Percentiles rank a stretch among this genome's conserved stretches.
These are phyloP conservation scores for Dryobota labecula DNA, from an alignment of 2,888 invertebrate species.

Conservation along the genomic window DNA sequence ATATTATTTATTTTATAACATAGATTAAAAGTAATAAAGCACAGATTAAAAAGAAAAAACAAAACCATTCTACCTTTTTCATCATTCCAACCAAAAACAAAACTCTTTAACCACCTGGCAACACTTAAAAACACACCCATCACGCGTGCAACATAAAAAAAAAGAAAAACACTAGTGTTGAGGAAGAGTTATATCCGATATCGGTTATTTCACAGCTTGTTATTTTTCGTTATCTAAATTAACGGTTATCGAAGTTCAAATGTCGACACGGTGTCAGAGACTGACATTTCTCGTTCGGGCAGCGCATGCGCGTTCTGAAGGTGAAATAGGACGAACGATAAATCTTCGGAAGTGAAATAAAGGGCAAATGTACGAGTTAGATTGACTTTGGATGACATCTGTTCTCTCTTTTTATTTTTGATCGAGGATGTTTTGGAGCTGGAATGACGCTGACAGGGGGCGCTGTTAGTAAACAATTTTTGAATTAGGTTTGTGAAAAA, in stretches of 20 bases:
- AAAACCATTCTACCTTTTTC: slow-evolving; percentile 38
- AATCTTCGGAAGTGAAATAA: slow-evolving; percentile 75
- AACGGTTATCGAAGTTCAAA: slow-evolving; percentile 73
- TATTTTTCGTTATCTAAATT: slow-evolving; percentile 61
- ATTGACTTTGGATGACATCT: slow-evolving; percentile 60
- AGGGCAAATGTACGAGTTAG: slow-evolving; percentile 67
- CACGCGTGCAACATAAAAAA: slow-evolving; percentile 41
- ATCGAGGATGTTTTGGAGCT: not conserved
- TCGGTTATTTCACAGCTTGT: slow-evolving; percentile 53
- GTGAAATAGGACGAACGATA: slow-evolving; percentile 79
- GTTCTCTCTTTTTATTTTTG: slow-evolving; percentile 6
- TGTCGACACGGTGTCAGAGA: slow-evolving; percentile 69
- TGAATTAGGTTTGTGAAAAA: not conserved
- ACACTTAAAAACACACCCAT: slow-evolving; percentile 55
- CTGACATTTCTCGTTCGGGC: slow-evolving; percentile 60
- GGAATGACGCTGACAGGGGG: not conserved
- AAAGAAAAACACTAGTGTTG: slow-evolving; percentile 57
- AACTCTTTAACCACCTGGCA: slow-evolving; percentile 44
- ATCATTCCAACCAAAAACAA: slow-evolving; percentile 30
- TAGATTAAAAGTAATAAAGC: not conserved
- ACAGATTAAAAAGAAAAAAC: not conserved
- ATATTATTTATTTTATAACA: no score
- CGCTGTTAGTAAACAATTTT: not conserved
- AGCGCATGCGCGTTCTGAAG: slow-evolving; percentile 73
- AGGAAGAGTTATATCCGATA: slow-evolving; percentile 57